Evolutionary conservation across 1,140 invertebrate genomes (phyloP).

Genomic region (Drosophila tsacasi): DNA sequence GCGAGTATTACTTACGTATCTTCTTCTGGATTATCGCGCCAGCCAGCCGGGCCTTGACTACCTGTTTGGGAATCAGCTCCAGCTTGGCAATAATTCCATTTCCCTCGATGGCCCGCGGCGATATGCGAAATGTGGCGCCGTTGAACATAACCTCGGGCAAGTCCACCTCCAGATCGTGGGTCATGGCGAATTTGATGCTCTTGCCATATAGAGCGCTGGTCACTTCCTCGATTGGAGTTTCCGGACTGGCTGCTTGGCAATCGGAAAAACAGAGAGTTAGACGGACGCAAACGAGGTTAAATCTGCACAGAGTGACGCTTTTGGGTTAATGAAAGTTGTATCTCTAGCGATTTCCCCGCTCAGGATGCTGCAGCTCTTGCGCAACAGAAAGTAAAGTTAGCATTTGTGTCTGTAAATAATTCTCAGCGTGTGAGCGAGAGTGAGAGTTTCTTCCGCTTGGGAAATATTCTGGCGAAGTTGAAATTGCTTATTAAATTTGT

Average conservation of each 20-base stretch:
- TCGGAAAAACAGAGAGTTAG: background rate
- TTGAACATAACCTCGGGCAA: slow-evolving; percentile 90
- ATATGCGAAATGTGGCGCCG: slow-evolving; percentile 89
- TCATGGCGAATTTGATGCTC: slow-evolving; percentile 90
- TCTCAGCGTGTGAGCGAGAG: background rate
- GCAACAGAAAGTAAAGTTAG: slow-evolving; percentile 7
- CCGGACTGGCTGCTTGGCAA: slow-evolving; percentile 44
- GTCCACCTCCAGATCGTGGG: slow-evolving; percentile 90
- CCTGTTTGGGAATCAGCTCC: slow-evolving; percentile 87
- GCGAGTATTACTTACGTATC: slow-evolving; percentile 88
- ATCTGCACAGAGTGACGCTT: slow-evolving; percentile 53
- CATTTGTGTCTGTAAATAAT: slow-evolving; percentile 2
- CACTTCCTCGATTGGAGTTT: slow-evolving; percentile 89
- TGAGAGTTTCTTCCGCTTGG: slow-evolving; percentile 1
- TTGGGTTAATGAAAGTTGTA: slow-evolving; percentile 69
- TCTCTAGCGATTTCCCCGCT: slow-evolving; percentile 5
- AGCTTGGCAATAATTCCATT: slow-evolving; percentile 90
- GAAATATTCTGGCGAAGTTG: background rate
- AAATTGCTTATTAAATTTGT: slow-evolving; percentile 1
- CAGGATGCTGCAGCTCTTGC: slow-evolving; percentile 21
- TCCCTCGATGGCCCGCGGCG: slow-evolving; percentile 89
- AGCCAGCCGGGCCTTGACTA: slow-evolving; percentile 81
- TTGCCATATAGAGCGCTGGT: slow-evolving; percentile 89
- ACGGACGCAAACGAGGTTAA: slow-evolving; percentile 10
- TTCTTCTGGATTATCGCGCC: slow-evolving; percentile 90